Base-by-base conservation (phyloP, 2,113 vertebrate genomes). In the Ceyx melanurus region DNA sequence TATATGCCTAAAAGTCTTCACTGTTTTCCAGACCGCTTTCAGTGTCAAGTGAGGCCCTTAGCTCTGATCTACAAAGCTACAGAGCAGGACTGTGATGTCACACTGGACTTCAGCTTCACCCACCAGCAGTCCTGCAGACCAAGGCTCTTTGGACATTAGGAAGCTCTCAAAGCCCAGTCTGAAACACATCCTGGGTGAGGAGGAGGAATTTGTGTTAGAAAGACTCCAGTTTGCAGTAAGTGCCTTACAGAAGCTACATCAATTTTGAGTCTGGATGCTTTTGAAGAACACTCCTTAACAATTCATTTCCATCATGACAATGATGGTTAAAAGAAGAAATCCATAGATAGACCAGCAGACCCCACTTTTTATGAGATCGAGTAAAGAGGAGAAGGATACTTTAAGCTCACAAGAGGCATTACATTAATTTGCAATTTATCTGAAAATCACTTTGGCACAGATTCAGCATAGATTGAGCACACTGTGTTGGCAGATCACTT, bases 381-480 rank as follows among this genome's bases (percentile, higher is more conserved):
- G 53, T n/a, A 78, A 64, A 76, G 68, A 81, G 50, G 79, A 77
- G 37, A 65, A 57, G 67, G 92, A 79, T 57, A 86, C 54, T 93
- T 64, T 1, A 82, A 66, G 25, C 25, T 82, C 26, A 45, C 37
- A 56, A 87, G 65, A 86, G 22, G 53, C 5, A 9, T 66, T 78
- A 58, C 3, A 13, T 60, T 87, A 72, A 82, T 79, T 62, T 62
- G 37, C 42, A 58, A 73, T 93, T 93, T 74, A 76, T 92, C 78
- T 89, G 62, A 87, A 87, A 92, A 94, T 56, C 60, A 23, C 83
- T 89, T 76, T 37, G 73, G 80, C 64, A 76, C 18, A 68, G 71
- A 79, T 68, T 76, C 66, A 87, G 61, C 54, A 37, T 20, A 42
- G 51, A 90, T 80, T 95, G 65, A n/a, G 58, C 12, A 35, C 26